A percentile compares a stretch with the other conserved stretches of the same genome.
Evolutionary conservation across 1,140 invertebrate genomes (phyloP).

Genomic region (Tenebrio molitor): DNA sequence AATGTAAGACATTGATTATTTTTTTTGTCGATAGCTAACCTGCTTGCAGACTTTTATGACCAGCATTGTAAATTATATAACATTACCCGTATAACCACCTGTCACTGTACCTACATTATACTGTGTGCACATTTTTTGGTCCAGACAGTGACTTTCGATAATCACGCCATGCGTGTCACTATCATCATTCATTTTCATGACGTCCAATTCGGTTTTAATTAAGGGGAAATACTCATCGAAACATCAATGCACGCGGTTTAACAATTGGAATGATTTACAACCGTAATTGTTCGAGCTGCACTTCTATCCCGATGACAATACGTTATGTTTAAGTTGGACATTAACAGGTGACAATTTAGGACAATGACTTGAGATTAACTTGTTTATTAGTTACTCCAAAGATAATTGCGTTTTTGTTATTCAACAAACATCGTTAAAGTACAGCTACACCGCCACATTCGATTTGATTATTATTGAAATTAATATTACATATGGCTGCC

Average conservation of each 20-base stretch:
- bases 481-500: conserved; percentile 4
- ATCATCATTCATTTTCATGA: no score
- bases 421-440: conserved; percentile 22
- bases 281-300: neutral
- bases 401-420: conserved; percentile 38
- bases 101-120: neutral
- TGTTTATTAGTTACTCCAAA: conserved; percentile 29
- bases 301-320: conserved; percentile 7
- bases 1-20: neutral
- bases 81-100: neutral
- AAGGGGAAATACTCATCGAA: no score
- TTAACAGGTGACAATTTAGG: conserved; percentile 35
- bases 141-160: neutral
- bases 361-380: conserved; percentile 34
- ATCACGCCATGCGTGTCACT: no score
- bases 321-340: conserved; percentile 5
- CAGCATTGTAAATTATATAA: neutral
- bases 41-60: neutral
- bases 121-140: neutral
- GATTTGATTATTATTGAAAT: neutral
- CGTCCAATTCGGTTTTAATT: no score
- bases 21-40: neutral
- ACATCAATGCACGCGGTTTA: no score
- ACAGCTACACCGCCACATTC: neutral
- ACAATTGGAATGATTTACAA: neutral